phyloP scores from a whole-genome alignment of 2,113 vertebrate species.

The Thryonomys swinderianus region DNA sequence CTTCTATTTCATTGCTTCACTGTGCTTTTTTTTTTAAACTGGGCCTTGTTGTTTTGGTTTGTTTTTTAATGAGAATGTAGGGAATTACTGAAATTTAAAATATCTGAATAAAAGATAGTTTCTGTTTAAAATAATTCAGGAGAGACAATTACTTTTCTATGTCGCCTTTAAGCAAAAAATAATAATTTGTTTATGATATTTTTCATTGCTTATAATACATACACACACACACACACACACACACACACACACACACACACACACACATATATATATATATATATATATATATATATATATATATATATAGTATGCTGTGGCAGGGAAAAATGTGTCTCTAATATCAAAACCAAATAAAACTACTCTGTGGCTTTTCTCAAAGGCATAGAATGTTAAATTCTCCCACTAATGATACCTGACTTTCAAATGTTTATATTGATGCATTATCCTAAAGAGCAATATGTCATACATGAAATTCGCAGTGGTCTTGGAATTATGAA shows the following conservation, averaged over 20 bases:
- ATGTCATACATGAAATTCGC: not conserved
- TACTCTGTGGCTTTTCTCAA: not conserved
- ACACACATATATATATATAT: too few relatives aligned
- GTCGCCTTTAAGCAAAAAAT: not conserved
- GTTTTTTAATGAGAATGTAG: not conserved
- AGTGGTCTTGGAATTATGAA: not conserved
- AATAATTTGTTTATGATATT: not conserved
- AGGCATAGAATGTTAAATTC: not conserved
- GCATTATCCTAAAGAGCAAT: not conserved
- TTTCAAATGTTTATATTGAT: not conserved
- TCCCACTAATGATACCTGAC: not conserved
- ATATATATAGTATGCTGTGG: not conserved
- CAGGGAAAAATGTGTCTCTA: not conserved
- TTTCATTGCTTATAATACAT: not conserved
- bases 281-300: too few relatives aligned
- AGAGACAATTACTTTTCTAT: not conserved
- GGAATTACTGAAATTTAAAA: constrained; percentile 14
- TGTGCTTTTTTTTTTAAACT: not conserved
- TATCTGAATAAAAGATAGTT: not conserved
- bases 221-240: too few relatives aligned
- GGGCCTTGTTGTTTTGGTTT: not conserved
- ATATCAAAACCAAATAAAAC: not conserved
- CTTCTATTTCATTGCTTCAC: not conserved
- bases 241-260: too few relatives aligned
- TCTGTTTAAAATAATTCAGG: constrained; percentile 1